Conservation (phyloP, 2,888 invertebrate genomes). For the Mimachlamys varia region DNA sequence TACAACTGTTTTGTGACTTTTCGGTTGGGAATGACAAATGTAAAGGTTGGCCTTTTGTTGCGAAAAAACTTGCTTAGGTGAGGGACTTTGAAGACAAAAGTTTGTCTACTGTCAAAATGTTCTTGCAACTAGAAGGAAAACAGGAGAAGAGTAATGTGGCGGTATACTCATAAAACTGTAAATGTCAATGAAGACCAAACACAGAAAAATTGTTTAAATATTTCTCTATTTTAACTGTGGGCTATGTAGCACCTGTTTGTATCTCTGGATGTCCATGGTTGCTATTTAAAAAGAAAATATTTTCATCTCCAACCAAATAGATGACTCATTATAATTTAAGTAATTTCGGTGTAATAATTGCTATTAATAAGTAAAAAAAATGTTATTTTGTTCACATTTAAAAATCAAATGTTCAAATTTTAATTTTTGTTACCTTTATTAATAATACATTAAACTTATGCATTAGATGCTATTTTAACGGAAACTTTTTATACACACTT, state of each 20-base stretch:
- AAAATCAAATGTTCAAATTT: no score
- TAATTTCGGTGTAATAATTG: no score
- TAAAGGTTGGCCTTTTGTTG: background rate
- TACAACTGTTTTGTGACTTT: background rate
- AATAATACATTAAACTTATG: no score
- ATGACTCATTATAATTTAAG: no score
- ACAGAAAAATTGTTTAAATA: background rate
- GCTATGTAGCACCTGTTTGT: background rate
- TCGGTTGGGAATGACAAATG: constrained; percentile 3
- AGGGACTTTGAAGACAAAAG: background rate
- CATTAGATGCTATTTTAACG: no score
- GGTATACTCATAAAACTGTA: background rate
- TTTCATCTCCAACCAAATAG: no score
- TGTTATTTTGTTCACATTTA: no score
- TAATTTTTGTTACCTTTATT: no score
- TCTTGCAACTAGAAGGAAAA: background rate
- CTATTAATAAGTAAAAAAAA: no score
- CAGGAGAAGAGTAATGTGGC: background rate
- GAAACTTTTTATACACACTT: background rate
- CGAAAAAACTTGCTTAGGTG: background rate
- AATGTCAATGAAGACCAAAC: background rate
- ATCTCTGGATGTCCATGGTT: background rate
- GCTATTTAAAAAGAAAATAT: no score
- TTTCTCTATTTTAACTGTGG: background rate
- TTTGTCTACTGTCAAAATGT: background rate